Percentiles rank a stretch among this genome's conserved stretches.
Evolutionary conservation across 2,113 vertebrate species (phyloP).

Genomic region (Semicossyphus pulcher): DNA sequence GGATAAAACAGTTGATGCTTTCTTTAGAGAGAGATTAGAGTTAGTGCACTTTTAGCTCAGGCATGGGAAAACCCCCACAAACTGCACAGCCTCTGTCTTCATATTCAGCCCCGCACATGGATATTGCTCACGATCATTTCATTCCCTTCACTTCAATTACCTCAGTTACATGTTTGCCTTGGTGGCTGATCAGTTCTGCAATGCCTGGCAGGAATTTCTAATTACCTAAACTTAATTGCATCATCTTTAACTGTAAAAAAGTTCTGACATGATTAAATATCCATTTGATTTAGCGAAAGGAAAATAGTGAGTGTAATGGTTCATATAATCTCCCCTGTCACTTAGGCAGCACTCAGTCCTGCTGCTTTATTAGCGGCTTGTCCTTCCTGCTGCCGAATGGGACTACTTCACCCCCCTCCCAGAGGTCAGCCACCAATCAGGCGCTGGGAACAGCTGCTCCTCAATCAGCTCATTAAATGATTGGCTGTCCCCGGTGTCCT

Average conservation of each 20-base stretch:
- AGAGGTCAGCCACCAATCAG: constrained; percentile 69
- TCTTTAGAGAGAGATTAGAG: neutral
- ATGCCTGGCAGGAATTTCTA: constrained; percentile 57
- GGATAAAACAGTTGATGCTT: neutral
- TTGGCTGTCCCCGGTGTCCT: constrained; percentile 53
- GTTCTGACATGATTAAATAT: constrained; percentile 57
- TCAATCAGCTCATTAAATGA: constrained; percentile 69
- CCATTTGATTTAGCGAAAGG: constrained; percentile 57
- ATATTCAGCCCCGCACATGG: constrained; percentile 22
- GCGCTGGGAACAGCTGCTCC: constrained; percentile 50
- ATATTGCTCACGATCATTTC: constrained; percentile 42
- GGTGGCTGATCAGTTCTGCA: constrained; percentile 47
- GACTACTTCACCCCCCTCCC: constrained; percentile 43
- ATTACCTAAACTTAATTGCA: constrained; percentile 61
- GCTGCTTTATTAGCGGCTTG: constrained; percentile 55
- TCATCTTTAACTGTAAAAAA: constrained; percentile 51
- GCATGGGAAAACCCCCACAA: constrained; percentile 4
- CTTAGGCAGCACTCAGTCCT: constrained; percentile 33
- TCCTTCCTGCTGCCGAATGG: constrained; percentile 47
- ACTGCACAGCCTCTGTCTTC: neutral
- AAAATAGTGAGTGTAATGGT: constrained; percentile 55
- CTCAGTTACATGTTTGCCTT: constrained; percentile 33
- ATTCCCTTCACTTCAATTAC: constrained; percentile 39
- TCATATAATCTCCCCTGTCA: constrained; percentile 59
- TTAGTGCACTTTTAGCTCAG: neutral